Evolutionary conservation across 2,888 invertebrate species (phyloP).

Genomic region (Cremastinae sp.): DNA sequence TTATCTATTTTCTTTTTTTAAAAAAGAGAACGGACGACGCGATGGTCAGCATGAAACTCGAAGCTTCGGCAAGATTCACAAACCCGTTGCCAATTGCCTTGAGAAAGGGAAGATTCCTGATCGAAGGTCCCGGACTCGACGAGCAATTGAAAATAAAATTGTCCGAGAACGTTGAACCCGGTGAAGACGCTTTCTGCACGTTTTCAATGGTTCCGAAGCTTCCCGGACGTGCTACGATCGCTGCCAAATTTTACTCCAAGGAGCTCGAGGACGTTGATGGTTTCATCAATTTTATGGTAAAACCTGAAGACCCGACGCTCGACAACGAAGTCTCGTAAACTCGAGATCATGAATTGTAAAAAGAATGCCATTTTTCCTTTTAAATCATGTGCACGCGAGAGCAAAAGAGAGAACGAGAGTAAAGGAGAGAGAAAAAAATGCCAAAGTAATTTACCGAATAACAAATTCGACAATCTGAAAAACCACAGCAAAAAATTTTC

Average conservation of each 20-base stretch:
- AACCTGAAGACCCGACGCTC: conserved; percentile 73
- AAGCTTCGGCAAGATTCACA: conserved; percentile 85
- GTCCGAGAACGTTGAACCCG: conserved; percentile 84
- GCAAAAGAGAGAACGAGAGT: neutral
- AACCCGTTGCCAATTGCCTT: conserved; percentile 92
- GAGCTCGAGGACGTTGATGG: conserved; percentile 96
- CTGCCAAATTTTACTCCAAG: conserved; percentile 92
- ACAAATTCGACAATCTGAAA: conserved; percentile 48
- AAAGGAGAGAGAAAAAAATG: conserved; percentile 16
- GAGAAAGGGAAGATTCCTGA: conserved; percentile 88
- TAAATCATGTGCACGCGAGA: conserved; percentile 1
- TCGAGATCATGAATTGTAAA: conserved; percentile 16
- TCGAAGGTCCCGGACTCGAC: conserved; percentile 91
- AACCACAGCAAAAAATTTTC: conserved; percentile 28
- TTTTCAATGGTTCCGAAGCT: conserved; percentile 90
- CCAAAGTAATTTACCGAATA: conserved; percentile 29
- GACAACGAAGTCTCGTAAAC: conserved; percentile 51
- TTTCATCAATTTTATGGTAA: conserved; percentile 88
- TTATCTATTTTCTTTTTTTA: conserved; percentile 36
- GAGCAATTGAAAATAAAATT: conserved; percentile 87
- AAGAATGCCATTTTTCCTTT: conserved; percentile 49
- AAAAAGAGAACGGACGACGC: conserved; percentile 77
- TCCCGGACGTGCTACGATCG: conserved; percentile 90
- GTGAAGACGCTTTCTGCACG: conserved; percentile 86
- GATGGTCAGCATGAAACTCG: conserved; percentile 81